Evolutionary conservation across 2,113 vertebrate genomes (phyloP).

Genomic region (Urocitellus parryii): DNA sequence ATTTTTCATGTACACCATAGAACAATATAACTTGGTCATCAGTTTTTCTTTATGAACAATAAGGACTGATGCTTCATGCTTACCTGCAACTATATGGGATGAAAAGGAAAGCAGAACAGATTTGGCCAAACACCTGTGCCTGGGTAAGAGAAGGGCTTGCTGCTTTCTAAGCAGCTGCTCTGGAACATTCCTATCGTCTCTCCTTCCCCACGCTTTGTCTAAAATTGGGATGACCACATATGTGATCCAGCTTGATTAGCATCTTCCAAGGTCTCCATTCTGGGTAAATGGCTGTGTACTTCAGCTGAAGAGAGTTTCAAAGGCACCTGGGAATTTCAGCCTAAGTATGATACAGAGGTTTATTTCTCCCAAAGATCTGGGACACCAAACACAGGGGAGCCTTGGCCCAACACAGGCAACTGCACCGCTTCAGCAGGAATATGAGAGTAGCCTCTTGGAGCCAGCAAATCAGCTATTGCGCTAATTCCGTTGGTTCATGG

Average conservation of each 20-base stretch:
- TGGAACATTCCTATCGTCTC: background rate
- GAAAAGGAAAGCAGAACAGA: background rate
- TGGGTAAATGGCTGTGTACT: background rate
- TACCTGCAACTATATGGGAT: background rate
- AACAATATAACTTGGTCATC: background rate
- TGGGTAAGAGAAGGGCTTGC: background rate
- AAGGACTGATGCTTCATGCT: background rate
- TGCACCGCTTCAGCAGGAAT: background rate
- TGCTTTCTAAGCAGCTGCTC: background rate
- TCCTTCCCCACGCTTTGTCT: background rate
- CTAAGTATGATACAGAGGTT: background rate
- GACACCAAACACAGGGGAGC: background rate
- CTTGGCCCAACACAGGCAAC: background rate
- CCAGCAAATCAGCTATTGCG: accelerated
- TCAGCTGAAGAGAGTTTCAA: background rate
- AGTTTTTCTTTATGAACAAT: background rate
- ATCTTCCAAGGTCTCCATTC: background rate
- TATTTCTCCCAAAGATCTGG: background rate
- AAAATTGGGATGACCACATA: background rate
- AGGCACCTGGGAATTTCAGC: background rate
- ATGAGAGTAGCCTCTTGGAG: background rate
- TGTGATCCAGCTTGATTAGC: background rate
- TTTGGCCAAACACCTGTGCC: background rate
- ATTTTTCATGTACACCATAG: no score
- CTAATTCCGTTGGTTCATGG: background rate